Evolutionary conservation across 2,113 vertebrate species (phyloP), one percentile per base, ranked within the genome.

Genomic region (Stegostoma tigrinum): DNA sequence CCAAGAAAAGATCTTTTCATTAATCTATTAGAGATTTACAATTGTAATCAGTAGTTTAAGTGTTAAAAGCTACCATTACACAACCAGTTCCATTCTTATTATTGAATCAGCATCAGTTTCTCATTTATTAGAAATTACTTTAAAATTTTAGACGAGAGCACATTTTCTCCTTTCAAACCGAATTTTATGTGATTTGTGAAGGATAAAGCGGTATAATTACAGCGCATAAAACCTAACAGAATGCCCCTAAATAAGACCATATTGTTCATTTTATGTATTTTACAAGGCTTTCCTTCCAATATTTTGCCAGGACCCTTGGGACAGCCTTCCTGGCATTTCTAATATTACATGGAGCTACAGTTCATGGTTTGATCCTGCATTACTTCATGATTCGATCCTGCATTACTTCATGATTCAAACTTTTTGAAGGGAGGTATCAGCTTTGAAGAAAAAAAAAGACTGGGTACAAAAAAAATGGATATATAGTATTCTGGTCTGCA

Each of bases 191-290:
- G 61, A 93, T 93, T 67, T 93, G 89, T 93, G 89, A 93, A 93
- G 89, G 30, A 66, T 64, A 93, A n/a, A 93, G 55, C 67, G 89
- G 61, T 38, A 34, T 61, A 66, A 66, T 93, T 66, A 93, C 66
- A 38, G 34, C 61, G 23, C 7, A 66, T 67, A 38, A 17, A 61
- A 91, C 55, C 34, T 66, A 66, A 64, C 34, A 64, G 55, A 17
- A 91, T 55, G 87, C 30, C 24, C 66, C 87, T 91, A 64, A 91
- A 91, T 34, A 91, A 91, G 61, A 66, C 89, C 55, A 91, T 91
- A 91, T 91, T 80, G 78, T 17, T 91, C 89, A 91, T 93, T 93
- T 93, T 38, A 66, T 64, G 66, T n/a, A n/a, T 93, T 66, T 66
- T 93, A 38, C 55, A n/a, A 93, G 55, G 38, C 64, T 93, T 93